Conservation (phyloP, 2,888 invertebrate genomes). For the Heliconius charithonia region DNA sequence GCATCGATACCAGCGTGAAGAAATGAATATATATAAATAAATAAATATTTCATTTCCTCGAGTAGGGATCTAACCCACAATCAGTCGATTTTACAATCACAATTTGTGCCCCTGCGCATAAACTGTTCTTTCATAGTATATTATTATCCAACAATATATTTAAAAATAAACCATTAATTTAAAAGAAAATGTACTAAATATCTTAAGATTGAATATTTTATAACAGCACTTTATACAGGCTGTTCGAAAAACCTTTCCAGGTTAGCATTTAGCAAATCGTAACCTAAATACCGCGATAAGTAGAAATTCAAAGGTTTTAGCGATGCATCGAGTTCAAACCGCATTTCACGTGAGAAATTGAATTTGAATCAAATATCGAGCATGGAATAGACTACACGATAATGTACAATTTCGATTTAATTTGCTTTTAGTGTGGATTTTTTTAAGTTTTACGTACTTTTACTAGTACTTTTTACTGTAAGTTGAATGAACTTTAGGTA, state of each 20-base stretch:
- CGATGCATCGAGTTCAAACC: slow-evolving; percentile 23
- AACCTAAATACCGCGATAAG: slow-evolving; percentile 24
- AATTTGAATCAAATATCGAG: slow-evolving; percentile 20
- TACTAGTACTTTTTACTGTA: neutral
- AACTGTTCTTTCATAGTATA: too few relatives aligned
- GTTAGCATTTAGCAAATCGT: slow-evolving; percentile 13
- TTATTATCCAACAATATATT: too few relatives aligned
- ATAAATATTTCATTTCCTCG: too few relatives aligned
- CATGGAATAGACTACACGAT: slow-evolving; percentile 6
- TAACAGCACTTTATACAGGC: neutral
- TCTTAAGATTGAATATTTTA: neutral
- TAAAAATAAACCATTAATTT: neutral
- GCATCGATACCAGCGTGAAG: too few relatives aligned
- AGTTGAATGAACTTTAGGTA: neutral
- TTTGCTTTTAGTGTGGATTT: neutral
- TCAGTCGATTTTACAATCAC: too few relatives aligned
- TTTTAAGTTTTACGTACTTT: neutral
- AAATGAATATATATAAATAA: too few relatives aligned
- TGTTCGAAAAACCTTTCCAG: neutral
- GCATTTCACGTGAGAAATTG: slow-evolving; percentile 21
- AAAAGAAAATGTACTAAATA: neutral
- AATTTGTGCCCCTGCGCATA: too few relatives aligned
- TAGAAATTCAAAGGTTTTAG: slow-evolving; percentile 12
- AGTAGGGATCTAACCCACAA: too few relatives aligned
- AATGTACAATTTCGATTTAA: slow-evolving; percentile 14